These are phyloP conservation scores for Eristalis arbustorum DNA, from an alignment of 2,888 invertebrate species.

Conservation along the genomic window DNA sequence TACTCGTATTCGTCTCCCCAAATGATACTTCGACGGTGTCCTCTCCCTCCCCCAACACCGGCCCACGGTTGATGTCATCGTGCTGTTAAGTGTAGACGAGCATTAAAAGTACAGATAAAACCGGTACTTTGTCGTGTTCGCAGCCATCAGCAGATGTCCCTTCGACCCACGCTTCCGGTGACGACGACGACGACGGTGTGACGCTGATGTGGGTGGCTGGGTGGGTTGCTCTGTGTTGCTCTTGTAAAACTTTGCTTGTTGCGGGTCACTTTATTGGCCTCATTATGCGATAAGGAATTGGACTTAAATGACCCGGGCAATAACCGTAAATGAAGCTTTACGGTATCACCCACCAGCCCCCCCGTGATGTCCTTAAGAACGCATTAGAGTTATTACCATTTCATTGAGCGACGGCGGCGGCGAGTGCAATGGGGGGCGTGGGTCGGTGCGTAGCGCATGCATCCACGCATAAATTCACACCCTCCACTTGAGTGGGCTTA, in stretches of 20 bases:
- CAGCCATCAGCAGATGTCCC: conserved; percentile 64
- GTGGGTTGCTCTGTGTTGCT: background rate
- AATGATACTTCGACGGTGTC: conserved; percentile 50
- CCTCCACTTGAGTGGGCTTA: background rate
- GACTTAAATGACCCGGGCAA: conserved; percentile 68
- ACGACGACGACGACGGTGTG: conserved; percentile 4
- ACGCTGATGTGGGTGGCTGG: background rate
- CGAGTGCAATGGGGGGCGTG: background rate
- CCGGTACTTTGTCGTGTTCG: conserved; percentile 65
- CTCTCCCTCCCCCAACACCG: conserved; percentile 5
- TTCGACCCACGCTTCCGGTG: conserved; percentile 51
- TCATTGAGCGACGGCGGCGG: conserved; percentile 14
- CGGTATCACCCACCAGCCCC: conserved; percentile 10
- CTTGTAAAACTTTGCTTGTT: conserved; percentile 59
- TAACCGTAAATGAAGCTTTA: conserved; percentile 68
- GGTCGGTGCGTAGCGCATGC: conserved; percentile 8
- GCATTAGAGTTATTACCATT: conserved; percentile 61
- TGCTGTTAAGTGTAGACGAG: conserved; percentile 57
- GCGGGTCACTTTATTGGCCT: conserved; percentile 70
- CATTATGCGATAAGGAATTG: conserved; percentile 70
- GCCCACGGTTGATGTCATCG: conserved; percentile 45
- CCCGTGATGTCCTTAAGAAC: conserved; percentile 50
- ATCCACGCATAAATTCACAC: conserved; percentile 21
- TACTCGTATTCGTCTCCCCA: background rate
- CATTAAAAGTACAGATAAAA: conserved; percentile 69